Conservation (phyloP, 2,888 invertebrate genomes). For the Sinohyriopsis cumingii region DNA sequence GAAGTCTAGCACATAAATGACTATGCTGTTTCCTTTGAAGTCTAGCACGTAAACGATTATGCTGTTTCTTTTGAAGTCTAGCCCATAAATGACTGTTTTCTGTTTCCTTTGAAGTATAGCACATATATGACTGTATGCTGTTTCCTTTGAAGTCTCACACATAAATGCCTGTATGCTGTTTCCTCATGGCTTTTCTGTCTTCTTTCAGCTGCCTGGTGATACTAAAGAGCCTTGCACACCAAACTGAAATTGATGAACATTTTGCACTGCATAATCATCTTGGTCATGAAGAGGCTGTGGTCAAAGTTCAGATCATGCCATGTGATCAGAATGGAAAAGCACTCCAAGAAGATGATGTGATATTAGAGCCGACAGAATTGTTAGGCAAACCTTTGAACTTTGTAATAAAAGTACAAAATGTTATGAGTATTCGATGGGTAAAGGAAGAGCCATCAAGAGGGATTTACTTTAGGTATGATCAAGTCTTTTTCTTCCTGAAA, state of each 20-base stretch:
- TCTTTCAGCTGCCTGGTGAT: conserved; percentile 52
- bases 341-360: conserved; percentile 35
- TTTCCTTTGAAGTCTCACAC: no score
- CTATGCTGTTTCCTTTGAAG: no score
- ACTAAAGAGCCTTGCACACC: conserved; percentile 53
- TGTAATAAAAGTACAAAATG: conserved; percentile 38
- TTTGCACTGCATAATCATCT: conserved; percentile 58
- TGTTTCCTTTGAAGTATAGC: no score
- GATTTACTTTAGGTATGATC: conserved; percentile 46
- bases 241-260: conserved; percentile 55
- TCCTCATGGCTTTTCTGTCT: background rate
- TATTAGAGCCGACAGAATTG: conserved; percentile 53
- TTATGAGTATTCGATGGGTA: conserved; percentile 52
- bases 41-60: no score
- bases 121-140: no score
- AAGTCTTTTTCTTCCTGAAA: background rate
- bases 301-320: conserved; percentile 50
- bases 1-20: no score
- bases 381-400: conserved; percentile 46
- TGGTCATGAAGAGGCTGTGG: conserved; percentile 54
- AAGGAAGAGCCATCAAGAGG: conserved; percentile 49
- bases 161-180: no score
- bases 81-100: no score
- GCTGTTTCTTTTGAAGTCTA: no score
- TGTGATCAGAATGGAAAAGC: conserved; percentile 45